phyloP scores from a whole-genome alignment of 2,888 invertebrate genomes.

The Azorinus chamasolen region DNA sequence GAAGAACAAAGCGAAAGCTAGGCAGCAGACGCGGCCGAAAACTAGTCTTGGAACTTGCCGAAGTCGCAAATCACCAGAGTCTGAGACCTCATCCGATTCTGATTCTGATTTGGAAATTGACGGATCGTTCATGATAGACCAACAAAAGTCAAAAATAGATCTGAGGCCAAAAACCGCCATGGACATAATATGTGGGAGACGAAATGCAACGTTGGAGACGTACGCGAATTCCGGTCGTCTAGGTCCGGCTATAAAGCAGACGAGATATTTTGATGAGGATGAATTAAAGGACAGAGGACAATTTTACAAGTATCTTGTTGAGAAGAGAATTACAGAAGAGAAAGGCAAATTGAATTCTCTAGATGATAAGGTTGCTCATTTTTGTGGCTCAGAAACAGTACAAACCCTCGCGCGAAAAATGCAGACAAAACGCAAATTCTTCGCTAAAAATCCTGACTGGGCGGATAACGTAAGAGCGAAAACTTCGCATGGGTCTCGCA shows the following conservation, averaged over 20 bases:
- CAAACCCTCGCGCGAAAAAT: slow-evolving; percentile 56
- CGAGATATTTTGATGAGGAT: slow-evolving; percentile 61
- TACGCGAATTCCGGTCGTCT: slow-evolving; percentile 51
- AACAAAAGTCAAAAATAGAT: slow-evolving; percentile 62
- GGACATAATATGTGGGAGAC: slow-evolving; percentile 36
- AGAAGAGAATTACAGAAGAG: slow-evolving; percentile 51
- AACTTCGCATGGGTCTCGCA: not conserved
- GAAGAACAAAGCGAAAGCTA: slow-evolving; percentile 44
- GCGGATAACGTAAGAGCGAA: slow-evolving; percentile 12
- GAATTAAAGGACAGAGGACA: slow-evolving; percentile 56
- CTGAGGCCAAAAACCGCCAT: slow-evolving; percentile 61
- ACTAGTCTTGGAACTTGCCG: slow-evolving; percentile 26
- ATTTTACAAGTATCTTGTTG: slow-evolving; percentile 54
- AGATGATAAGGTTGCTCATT: slow-evolving; percentile 56
- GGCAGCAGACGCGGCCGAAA: slow-evolving; percentile 37
- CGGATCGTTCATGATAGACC: slow-evolving; percentile 60
- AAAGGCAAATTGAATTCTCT: slow-evolving; percentile 41
- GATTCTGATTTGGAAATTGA: slow-evolving; percentile 61
- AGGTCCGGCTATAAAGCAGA: slow-evolving; percentile 43
- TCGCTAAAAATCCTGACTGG: slow-evolving; percentile 36
- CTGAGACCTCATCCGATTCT: slow-evolving; percentile 28
- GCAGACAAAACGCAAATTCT: slow-evolving; percentile 40
- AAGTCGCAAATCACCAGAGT: not conserved
- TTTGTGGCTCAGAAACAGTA: slow-evolving; percentile 56
- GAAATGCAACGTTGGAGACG: slow-evolving; percentile 31